Evolutionary conservation across 2,888 invertebrate genomes (phyloP).

Genomic region (Halictus ligatus): DNA sequence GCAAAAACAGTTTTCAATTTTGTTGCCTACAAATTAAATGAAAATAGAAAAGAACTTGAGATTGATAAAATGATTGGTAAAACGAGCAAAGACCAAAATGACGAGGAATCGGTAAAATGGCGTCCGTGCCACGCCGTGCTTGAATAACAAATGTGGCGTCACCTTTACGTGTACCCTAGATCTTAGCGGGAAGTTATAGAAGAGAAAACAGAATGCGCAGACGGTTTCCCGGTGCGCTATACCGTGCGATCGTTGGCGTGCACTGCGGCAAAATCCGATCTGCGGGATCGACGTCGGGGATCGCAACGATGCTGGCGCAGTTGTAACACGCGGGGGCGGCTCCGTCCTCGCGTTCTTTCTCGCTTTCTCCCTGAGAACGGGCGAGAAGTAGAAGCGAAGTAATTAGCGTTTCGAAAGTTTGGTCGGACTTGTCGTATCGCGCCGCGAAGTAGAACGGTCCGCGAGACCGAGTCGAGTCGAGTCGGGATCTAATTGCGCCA

Average conservation of each 20-base stretch:
- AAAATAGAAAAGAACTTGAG: no score
- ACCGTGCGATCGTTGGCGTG: conserved; percentile 14
- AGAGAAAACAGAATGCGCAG: not conserved
- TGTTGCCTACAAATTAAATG: no score
- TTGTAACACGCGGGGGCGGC: conserved; percentile 1
- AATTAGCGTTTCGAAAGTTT: conserved; percentile 61
- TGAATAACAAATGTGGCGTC: no score
- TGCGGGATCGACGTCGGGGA: conserved; percentile 35
- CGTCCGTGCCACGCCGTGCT: no score
- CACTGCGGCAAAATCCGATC: conserved; percentile 25
- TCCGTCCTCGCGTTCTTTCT: conserved; percentile 33
- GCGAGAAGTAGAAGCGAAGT: conserved; percentile 55
- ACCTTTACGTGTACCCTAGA: no score
- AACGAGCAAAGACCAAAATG: no score
- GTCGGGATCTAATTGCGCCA: conserved; percentile 60
- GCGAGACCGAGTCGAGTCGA: conserved; percentile 12
- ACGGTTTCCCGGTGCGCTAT: not conserved
- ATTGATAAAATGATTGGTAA: no score
- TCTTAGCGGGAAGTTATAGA: no score
- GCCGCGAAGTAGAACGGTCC: conserved; percentile 17
- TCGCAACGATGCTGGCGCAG: conserved; percentile 33
- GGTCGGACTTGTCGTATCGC: conserved; percentile 55
- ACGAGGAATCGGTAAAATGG: no score
- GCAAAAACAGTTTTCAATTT: no score
- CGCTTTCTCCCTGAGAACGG: conserved; percentile 35